Conservation (phyloP, 2,888 invertebrate genomes). For the Notodonta dromedarius region DNA sequence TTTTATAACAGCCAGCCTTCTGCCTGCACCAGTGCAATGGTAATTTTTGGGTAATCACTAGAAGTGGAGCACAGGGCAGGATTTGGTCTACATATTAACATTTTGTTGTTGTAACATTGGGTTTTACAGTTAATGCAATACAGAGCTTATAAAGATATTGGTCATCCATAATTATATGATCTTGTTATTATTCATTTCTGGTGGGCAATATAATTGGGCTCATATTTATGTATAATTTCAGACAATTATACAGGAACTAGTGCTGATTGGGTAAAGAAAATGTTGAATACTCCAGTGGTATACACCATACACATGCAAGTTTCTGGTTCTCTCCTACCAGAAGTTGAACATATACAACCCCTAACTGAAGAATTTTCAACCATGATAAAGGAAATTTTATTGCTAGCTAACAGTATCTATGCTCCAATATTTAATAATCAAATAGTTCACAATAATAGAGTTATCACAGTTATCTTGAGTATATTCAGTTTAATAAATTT, state of each 20-base stretch:
- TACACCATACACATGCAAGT: conserved; percentile 62
- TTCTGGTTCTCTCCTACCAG: conserved; percentile 48
- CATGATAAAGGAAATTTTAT: conserved; percentile 59
- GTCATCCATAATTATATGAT: no score
- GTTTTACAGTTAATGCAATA: no score
- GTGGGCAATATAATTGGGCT: no score
- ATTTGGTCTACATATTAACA: no score
- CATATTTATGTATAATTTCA: conserved; percentile 34
- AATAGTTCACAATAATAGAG: conserved; percentile 13
- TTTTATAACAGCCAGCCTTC: no score
- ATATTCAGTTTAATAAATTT: not conserved
- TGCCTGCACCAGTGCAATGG: no score
- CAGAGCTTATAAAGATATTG: no score
- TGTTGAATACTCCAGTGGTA: conserved; percentile 70
- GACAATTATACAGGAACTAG: conserved; percentile 67
- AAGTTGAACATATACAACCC: conserved; percentile 42
- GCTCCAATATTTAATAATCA: conserved; percentile 60
- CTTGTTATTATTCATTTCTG: no score
- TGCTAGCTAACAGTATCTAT: conserved; percentile 63
- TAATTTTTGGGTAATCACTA: no score
- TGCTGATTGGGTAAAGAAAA: conserved; percentile 74
- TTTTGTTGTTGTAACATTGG: no score
- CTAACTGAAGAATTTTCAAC: conserved; percentile 52
- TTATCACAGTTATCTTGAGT: not conserved
- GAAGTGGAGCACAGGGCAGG: no score